Evolutionary conservation across 2,797 vertebrate genomes (phyloP).

Genomic region (Oreochromis mossambicus): DNA sequence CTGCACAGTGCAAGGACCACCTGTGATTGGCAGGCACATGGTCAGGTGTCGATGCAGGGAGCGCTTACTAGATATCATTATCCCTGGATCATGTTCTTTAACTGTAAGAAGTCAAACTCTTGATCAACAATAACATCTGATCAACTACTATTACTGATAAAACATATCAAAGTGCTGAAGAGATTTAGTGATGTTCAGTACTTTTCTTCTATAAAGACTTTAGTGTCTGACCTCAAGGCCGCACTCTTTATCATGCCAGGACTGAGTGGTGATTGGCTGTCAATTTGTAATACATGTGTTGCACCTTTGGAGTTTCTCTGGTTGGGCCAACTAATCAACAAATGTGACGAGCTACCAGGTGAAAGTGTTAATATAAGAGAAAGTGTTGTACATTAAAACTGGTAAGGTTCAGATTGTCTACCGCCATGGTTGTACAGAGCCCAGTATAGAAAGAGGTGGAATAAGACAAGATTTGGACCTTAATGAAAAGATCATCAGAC

Average conservation of each 20-base stretch:
- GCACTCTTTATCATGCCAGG: background rate
- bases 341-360: background rate
- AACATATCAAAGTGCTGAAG: background rate
- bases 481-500: background rate
- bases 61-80: background rate
- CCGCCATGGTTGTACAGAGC: background rate
- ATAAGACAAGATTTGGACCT: background rate
- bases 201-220: background rate
- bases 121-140: background rate
- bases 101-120: background rate
- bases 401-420: background rate
- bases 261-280: background rate
- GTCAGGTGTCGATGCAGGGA: background rate
- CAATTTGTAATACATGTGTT: background rate
- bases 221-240: background rate
- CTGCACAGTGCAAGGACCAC: background rate
- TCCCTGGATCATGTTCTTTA: background rate
- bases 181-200: background rate
- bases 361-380: background rate
- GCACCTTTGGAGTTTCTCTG: background rate
- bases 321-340: background rate
- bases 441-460: background rate
- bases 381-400: background rate
- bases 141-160: background rate
- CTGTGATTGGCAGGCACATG: background rate